Conservation (phyloP, 2,797 vertebrate species). For the Eptatretus atami region DNA sequence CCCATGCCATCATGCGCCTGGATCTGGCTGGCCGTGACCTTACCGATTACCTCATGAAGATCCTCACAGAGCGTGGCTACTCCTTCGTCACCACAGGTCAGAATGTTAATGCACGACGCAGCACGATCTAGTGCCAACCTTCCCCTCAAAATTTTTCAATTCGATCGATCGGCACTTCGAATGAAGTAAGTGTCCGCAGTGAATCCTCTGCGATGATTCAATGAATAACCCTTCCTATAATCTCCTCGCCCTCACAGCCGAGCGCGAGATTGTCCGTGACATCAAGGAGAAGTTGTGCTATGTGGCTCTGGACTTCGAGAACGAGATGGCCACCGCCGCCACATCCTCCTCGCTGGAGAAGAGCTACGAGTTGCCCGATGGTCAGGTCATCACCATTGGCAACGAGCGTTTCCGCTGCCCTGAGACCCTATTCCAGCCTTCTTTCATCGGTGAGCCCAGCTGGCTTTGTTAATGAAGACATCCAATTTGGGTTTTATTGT, state of each 20-base stretch:
- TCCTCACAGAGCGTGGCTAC: slow-evolving; percentile 21
- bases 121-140: too few species aligned
- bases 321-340: slow-evolving; percentile 32
- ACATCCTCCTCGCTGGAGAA: slow-evolving; percentile 35
- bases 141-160: too few species aligned
- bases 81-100: slow-evolving; percentile 22
- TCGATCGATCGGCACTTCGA: too few species aligned
- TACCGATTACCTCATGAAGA: slow-evolving; percentile 27
- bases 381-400: slow-evolving; percentile 35
- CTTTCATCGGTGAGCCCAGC: slow-evolving; percentile 23
- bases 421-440: slow-evolving; percentile 33
- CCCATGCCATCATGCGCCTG: slow-evolving; percentile 22
- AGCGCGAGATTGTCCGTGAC: slow-evolving; percentile 30
- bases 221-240: neutral
- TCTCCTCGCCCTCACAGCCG: slow-evolving; percentile 14
- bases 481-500: too few species aligned
- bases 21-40: slow-evolving; percentile 20
- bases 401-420: slow-evolving; percentile 36
- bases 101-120: neutral
- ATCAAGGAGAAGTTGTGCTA: slow-evolving; percentile 35
- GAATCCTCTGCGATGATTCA: neutral
- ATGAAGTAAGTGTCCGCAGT: neutral
- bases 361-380: slow-evolving; percentile 31
- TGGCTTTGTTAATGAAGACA: too few species aligned
- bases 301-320: slow-evolving; percentile 32